Evolutionary conservation across 2,888 invertebrate genomes (phyloP).

Genomic region (Notodonta ziczac): DNA sequence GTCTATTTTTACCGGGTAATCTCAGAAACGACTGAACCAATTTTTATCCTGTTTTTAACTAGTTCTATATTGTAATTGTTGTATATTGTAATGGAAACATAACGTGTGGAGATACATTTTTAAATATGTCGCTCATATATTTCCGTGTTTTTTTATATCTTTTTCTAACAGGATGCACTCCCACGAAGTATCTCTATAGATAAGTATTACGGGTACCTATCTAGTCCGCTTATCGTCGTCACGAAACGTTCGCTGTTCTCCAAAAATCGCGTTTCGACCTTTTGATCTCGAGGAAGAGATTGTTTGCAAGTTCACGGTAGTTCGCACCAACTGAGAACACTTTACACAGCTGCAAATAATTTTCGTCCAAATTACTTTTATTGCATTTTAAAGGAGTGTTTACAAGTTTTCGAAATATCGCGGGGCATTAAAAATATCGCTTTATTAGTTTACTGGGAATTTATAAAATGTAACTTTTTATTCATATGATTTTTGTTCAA

Average conservation of each 20-base stretch:
- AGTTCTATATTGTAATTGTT: too few relatives aligned
- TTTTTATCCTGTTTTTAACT: too few relatives aligned
- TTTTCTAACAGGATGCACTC: not conserved
- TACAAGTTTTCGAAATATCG: not conserved
- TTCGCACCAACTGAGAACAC: conserved; percentile 30
- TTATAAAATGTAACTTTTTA: not conserved
- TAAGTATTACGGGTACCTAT: conserved; percentile 8
- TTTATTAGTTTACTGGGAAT: not conserved
- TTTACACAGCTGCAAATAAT: conserved; percentile 14
- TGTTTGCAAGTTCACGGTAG: conserved; percentile 61
- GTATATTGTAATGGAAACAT: too few relatives aligned
- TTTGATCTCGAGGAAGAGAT: conserved; percentile 60
- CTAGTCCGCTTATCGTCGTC: conserved; percentile 15
- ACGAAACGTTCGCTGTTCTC: conserved; percentile 26
- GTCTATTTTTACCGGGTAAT: too few relatives aligned
- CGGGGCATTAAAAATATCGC: not conserved
- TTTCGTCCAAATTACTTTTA: conserved; percentile 12
- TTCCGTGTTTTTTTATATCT: not conserved
- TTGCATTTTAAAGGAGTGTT: conserved; percentile 1
- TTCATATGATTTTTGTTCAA: not conserved
- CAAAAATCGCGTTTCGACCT: conserved; percentile 34
- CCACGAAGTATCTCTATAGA: not conserved
- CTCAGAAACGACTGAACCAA: too few relatives aligned
- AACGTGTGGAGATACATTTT: too few relatives aligned
- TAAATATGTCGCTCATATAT: not conserved